A percentile compares a stretch with the other conserved stretches of the same genome.
Evolutionary conservation across 2,888 invertebrate species (phyloP).

Genomic region (Sphaerophoria taeniata): DNA sequence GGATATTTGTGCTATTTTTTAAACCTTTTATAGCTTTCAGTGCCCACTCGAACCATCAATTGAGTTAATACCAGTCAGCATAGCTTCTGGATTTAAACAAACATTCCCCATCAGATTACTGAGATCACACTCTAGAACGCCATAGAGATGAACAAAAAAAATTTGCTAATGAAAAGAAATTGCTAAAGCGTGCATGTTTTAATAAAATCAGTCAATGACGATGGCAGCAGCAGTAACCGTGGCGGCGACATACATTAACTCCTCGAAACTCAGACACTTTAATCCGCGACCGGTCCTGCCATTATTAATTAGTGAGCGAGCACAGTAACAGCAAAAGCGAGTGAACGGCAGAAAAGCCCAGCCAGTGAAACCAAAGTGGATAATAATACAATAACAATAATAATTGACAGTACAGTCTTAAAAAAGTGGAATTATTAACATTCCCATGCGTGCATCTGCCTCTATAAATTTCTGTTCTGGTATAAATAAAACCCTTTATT

Average conservation of each 20-base stretch:
- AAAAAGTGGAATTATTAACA: constrained; percentile 67
- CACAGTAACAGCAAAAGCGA: constrained; percentile 30
- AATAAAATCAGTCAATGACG: constrained; percentile 1
- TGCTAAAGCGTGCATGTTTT: constrained; percentile 48
- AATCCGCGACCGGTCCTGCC: constrained; percentile 53
- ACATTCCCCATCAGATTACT: constrained; percentile 18
- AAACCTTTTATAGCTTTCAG: constrained; percentile 4
- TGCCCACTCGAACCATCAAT: constrained; percentile 33
- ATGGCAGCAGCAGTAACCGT: background rate
- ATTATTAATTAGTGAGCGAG: constrained; percentile 66
- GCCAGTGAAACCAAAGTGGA: constrained; percentile 69
- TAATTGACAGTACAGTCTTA: constrained; percentile 71
- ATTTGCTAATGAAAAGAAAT: constrained; percentile 68
- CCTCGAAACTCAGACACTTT: constrained; percentile 61
- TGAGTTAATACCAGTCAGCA: constrained; percentile 7
- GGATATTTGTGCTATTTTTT: constrained; percentile 39
- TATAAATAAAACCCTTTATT: background rate
- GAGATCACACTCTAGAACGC: background rate
- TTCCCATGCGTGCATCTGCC: constrained; percentile 44
- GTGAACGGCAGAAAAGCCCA: background rate
- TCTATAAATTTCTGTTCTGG: constrained; percentile 3
- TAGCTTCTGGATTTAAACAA: constrained; percentile 46
- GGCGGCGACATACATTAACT: constrained; percentile 9
- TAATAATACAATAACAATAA: constrained; percentile 72
- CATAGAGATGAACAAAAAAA: constrained; percentile 38